Evolutionary conservation across 2,113 vertebrate genomes (phyloP), one percentile per base, ranked within the genome.

Genomic region (Haliaeetus leucogaster): DNA sequence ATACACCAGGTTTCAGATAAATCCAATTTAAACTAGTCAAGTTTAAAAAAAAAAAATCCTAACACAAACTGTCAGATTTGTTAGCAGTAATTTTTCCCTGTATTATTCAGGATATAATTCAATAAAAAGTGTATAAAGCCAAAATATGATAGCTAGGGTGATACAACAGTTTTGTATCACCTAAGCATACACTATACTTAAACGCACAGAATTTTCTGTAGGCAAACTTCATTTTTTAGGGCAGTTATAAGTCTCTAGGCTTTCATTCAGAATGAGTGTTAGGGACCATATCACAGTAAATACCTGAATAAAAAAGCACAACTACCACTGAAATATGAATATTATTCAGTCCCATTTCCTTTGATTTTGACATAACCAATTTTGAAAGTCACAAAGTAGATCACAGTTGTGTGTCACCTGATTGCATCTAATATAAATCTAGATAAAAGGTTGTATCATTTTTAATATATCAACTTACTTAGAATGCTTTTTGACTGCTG

Each of bases 341-440:
- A 95, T 92, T 95, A 89, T 86, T 95, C 82, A 93, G 52, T 56
- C 16, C 23, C 90, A 97, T 94, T 97, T 96, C 61, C 95, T 96
- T 96, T 97, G 70, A 97, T 97, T 97, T 97, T 97, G 73, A 96
- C 65, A 94, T 86, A 94, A 95, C 47, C 82, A 82, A 43, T 96
- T 92, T 95, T 76, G 45, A 81, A 93, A 82, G 74, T 96, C 82
- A 93, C 87, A 93, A 65, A 68, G 67, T 83, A 95, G 66, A 98
- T 88, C 74, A 91, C 22, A 56, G 63, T 82, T 65, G 53, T 87
- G 16, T 93, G 86, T 92, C 74, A 96, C 53, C 66, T 86, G 66
- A 86, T 92, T 95, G 61, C 25, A 89, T 66, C 67, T 91, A 85
- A 91, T 91, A 96, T 92, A 95, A 96, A 97, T 95, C 84, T 90